Evolutionary conservation across 2,797 vertebrate species (phyloP), one percentile per base, ranked within the genome.

Genomic region (Betta splendens): DNA sequence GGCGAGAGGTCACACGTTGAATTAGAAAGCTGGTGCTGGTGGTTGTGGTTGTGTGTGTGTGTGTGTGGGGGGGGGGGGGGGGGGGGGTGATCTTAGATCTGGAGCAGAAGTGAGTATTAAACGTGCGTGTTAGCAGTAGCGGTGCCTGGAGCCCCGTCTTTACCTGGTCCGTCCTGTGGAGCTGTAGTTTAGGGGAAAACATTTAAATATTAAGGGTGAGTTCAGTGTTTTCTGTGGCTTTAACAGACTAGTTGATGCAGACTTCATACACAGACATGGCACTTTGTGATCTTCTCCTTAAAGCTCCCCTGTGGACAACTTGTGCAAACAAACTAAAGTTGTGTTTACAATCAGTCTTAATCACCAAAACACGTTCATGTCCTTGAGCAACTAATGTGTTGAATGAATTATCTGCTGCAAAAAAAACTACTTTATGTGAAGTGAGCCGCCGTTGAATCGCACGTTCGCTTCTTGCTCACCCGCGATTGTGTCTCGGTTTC

Each of bases 1-100:
- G 80, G 87, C 77, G 73, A 89, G 89, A 92, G 91, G 90, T 91
- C 90, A 89, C 69, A 80, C 79, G 88, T 86, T 86, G 88, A 92
- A 91, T 90, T 89, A 84, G 87, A 85, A 84, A 85, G 84, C 81
- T 86, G 80, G 84, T 78, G n/a, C n/a, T n/a, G n/a, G n/a, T n/a
- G n/a, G n/a, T n/a, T n/a, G n/a, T n/a, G n/a, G n/a, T n/a, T n/a
- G n/a, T n/a, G n/a, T n/a, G n/a, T n/a, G n/a, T n/a, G n/a, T n/a
- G n/a, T n/a, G n/a, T n/a, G n/a, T n/a, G n/a, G n/a, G n/a, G n/a
- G n/a, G n/a, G n/a, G n/a, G n/a, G n/a, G n/a, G n/a, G n/a, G n/a
- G 81, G 85, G 85, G 68, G 77, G 75, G 80, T 83, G 81, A 77
- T 87, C 67, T 83, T 69, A 72, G 83, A 80, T 84, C 79, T 69